phyloP scores from a whole-genome alignment of 1,140 invertebrate genomes.

The Atta cephalotes region DNA sequence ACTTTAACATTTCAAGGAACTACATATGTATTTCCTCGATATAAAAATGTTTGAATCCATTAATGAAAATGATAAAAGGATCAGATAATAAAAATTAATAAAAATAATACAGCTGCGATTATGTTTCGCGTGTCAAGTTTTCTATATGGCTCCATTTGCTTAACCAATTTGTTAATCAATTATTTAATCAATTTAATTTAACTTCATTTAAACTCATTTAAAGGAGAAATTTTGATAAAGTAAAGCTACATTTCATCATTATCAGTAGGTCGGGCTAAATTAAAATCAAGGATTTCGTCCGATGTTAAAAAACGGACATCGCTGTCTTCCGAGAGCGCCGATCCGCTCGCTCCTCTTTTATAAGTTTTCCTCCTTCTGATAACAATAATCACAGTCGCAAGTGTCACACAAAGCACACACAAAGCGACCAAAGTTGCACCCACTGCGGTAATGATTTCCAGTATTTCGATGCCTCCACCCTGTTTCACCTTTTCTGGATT shows the following conservation, averaged over 20 bases:
- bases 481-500: slow-evolving; percentile 70
- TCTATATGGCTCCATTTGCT: neutral
- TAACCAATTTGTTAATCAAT: neutral
- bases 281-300: slow-evolving; percentile 87
- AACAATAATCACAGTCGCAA: slow-evolving; percentile 75
- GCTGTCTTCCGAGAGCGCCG: slow-evolving; percentile 85
- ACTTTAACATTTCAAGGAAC: neutral
- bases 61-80: neutral
- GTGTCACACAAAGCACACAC: slow-evolving; percentile 65
- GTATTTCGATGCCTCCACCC: slow-evolving; percentile 63
- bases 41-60: neutral
- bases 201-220: neutral
- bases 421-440: slow-evolving; percentile 75
- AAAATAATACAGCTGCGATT: neutral
- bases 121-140: neutral
- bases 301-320: slow-evolving; percentile 87
- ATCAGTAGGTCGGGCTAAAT: slow-evolving; percentile 83
- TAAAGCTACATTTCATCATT: slow-evolving; percentile 72
- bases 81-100: neutral
- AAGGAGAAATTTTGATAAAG: neutral
- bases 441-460: slow-evolving; percentile 78
- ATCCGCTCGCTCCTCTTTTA: slow-evolving; percentile 79
- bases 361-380: slow-evolving; percentile 78
- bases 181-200: slow-evolving; percentile 19
- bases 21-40: neutral